Base-by-base conservation (phyloP, 2,113 vertebrate genomes). In the Zootoca vivipara region DNA sequence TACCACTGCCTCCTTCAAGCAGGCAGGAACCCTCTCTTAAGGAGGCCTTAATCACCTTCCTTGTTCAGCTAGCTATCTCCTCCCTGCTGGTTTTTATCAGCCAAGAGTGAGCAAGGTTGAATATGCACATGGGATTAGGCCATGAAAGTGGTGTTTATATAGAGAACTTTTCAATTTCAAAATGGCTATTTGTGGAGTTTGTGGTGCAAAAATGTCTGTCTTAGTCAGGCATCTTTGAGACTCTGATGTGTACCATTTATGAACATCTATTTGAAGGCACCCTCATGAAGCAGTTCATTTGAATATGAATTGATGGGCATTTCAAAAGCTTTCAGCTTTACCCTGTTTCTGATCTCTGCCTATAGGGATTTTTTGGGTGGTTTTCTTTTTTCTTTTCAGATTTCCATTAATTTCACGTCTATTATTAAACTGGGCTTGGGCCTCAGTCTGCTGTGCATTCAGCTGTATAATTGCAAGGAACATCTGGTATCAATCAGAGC, bases 371-470 rank as follows among this genome's bases (percentile, higher is more conserved):
- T 52, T 52, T 52, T 2, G 46, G 46, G 46, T 52, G 46, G 46
- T 10, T 46, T 69, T 16, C 1, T 18, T 16, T 6, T 56, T 89
- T 78, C 28, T 20, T 26, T 35, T 2, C n/a, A 64, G 75, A 46
- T 90, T 65, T 91, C 75, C 82, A 92, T 94, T 94, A 91, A 95
- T 90, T 93, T 94, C 30, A 87, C 88, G 91, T 88, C 89, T 86
- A 92, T 95, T 95, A 93, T 82, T 92, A 85, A 91, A 56, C 81
- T 88, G 42, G 13, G 28, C 67, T 87, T 84, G 83, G 86, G 79
- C 78, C 88, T 80, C 79, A 83, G 75, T 78, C 38, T 62, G 62
- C 83, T 87, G 87, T 91, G 78, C 74, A 88, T 93, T 94, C 89
- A 89, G 20, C 85, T 88, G 67, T 87, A 90, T 94, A 90, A 94